Conservation (phyloP, 2,888 invertebrate species). For the Volucella inflata region DNA sequence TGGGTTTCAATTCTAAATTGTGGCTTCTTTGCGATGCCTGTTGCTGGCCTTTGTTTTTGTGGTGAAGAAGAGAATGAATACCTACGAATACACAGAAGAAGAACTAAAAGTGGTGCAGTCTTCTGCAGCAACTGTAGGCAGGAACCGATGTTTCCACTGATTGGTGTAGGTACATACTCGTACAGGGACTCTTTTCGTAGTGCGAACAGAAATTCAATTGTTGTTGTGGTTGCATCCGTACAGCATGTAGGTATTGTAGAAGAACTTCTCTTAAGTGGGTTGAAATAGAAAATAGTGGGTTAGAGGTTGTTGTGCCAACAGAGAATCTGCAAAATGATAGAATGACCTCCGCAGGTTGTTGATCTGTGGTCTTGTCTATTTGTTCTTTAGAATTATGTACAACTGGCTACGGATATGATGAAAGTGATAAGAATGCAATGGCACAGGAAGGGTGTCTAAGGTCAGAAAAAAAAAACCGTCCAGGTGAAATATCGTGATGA, state of each 20-base stretch:
- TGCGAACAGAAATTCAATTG: conserved; percentile 31
- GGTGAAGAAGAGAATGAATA: not conserved
- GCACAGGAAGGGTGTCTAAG: too few species aligned
- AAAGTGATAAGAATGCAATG: not conserved
- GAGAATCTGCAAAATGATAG: conserved; percentile 36
- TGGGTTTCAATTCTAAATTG: conserved; percentile 60
- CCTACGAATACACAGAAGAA: too few species aligned
- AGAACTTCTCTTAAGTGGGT: conserved; percentile 57
- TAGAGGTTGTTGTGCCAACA: conserved; percentile 70
- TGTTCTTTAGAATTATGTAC: not conserved
- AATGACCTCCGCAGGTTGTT: conserved; percentile 62
- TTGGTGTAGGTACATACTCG: conserved; percentile 15
- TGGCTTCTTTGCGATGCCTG: conserved; percentile 18
- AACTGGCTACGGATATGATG: not conserved
- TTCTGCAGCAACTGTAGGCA: conserved; percentile 32
- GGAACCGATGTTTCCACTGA: conserved; percentile 2
- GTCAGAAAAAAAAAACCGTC: too few species aligned
- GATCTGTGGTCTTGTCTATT: conserved; percentile 30
- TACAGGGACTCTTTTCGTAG: conserved; percentile 44
- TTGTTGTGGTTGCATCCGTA: conserved; percentile 29
- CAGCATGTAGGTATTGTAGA: not conserved
- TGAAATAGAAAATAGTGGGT: conserved; percentile 69
- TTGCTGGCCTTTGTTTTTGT: not conserved
- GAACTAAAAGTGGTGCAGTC: conserved; percentile 61
- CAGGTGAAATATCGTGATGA: too few species aligned